A percentile compares a stretch with the other conserved stretches of the same genome.
Conservation (phyloP, 2,888 invertebrate genomes). For the Matsumyia berberina region DNA sequence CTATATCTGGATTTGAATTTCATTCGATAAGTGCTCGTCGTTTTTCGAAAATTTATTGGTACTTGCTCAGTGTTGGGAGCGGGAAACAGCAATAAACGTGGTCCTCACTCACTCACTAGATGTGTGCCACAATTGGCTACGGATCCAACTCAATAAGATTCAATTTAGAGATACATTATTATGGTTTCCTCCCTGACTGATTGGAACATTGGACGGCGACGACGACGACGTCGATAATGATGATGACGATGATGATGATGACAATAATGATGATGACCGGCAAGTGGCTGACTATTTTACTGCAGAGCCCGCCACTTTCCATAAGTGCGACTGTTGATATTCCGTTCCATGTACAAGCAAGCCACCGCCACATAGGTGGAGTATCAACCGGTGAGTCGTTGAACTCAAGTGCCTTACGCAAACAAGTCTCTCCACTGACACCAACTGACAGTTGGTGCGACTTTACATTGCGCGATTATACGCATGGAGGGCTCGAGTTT, state of each 20-base stretch:
- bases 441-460: slow-evolving; percentile 32
- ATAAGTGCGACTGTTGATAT: slow-evolving; percentile 33
- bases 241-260: slow-evolving; percentile 4
- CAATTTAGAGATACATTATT: slow-evolving; percentile 74
- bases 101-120: slow-evolving; percentile 36
- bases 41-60: slow-evolving; percentile 36
- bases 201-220: slow-evolving; percentile 36
- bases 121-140: slow-evolving; percentile 73
- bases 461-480: slow-evolving; percentile 11
- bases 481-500: slow-evolving; percentile 21
- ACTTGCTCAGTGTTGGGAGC: slow-evolving; percentile 37
- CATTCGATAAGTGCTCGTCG: slow-evolving; percentile 31
- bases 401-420: slow-evolving; percentile 57
- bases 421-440: slow-evolving; percentile 40
- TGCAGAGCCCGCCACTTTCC: slow-evolving; percentile 22
- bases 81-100: slow-evolving; percentile 56
- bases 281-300: slow-evolving; percentile 30
- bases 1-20: slow-evolving; percentile 35
- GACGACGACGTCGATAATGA: slow-evolving; percentile 1
- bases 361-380: slow-evolving; percentile 21
- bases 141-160: slow-evolving; percentile 74
- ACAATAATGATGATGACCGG: slow-evolving; percentile 2
- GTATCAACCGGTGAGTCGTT: slow-evolving; percentile 42
- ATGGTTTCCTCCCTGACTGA: slow-evolving; percentile 67
- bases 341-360: slow-evolving; percentile 1